Conservation (phyloP, 1,140 invertebrate species). For the Sycophila sp. region DNA sequence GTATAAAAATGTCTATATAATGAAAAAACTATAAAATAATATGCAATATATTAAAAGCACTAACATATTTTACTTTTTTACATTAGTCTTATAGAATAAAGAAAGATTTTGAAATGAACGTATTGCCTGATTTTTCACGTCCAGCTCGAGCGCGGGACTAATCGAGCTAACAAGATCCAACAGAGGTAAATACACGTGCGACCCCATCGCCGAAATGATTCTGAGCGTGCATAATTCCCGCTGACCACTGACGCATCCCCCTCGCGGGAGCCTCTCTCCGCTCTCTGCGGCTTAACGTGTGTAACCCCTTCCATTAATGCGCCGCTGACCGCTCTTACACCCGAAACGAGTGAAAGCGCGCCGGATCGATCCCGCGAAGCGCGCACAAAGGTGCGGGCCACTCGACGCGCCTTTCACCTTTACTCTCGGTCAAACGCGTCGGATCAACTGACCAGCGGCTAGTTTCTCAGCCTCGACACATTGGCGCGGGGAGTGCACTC, state of each 20-base stretch:
- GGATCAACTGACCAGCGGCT: slow-evolving; percentile 3
- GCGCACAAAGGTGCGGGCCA: slow-evolving; percentile 6
- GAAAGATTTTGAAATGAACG: too few species aligned
- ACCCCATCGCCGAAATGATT: slow-evolving; percentile 2
- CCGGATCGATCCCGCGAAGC: neutral
- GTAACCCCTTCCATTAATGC: neutral
- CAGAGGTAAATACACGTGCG: neutral
- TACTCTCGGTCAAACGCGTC: neutral
- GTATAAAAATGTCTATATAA: too few species aligned
- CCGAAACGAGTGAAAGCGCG: neutral
- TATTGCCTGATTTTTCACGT: too few species aligned
- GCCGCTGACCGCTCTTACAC: neutral
- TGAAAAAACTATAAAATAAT: too few species aligned
- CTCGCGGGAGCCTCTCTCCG: too few species aligned
- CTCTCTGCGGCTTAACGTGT: too few species aligned
- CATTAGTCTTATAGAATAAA: too few species aligned
- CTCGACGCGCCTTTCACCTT: neutral
- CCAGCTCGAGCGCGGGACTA: too few species aligned
- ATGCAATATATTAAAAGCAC: too few species aligned
- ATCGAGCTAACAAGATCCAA: slow-evolving; percentile 3
- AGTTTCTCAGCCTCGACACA: slow-evolving; percentile 4
- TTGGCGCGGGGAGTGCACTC: neutral
- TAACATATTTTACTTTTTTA: too few species aligned
- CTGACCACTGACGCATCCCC: slow-evolving; percentile 10
- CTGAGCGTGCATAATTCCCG: slow-evolving; percentile 14